phyloP scores from a whole-genome alignment of 2,888 invertebrate genomes.

The Erannis defoliaria region DNA sequence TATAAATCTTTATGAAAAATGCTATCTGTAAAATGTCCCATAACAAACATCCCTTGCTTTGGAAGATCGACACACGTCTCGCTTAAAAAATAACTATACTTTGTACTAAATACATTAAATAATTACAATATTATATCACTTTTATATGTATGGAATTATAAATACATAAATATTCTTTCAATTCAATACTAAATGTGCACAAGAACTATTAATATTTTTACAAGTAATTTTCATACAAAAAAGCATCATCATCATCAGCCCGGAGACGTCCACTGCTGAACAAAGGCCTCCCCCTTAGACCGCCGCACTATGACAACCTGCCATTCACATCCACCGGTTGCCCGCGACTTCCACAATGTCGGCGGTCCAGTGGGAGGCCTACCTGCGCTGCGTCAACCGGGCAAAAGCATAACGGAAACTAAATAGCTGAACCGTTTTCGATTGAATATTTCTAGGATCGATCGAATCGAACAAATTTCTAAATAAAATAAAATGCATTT shows the following conservation, averaged over 20 bases:
- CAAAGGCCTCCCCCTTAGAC: too few relatives aligned
- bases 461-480: neutral
- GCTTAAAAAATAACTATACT: conserved; percentile 33
- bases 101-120: conserved; percentile 42
- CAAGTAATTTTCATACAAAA: neutral
- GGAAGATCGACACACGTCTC: conserved; percentile 39
- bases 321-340: too few relatives aligned
- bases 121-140: conserved; percentile 35
- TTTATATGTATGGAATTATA: conserved; percentile 29
- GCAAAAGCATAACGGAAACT: neutral
- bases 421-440: neutral
- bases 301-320: too few relatives aligned
- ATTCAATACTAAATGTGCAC: neutral
- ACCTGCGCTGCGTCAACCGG: too few relatives aligned
- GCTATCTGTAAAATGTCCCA: too few relatives aligned
- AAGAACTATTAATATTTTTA: neutral
- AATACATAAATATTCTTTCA: conserved; percentile 18
- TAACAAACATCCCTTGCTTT: conserved; percentile 43
- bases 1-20: too few relatives aligned
- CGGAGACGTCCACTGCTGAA: too few relatives aligned
- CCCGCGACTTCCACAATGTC: too few relatives aligned
- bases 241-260: too few relatives aligned
- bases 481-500: neutral
- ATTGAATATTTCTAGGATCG: neutral
- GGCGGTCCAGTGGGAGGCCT: too few relatives aligned